A percentile compares a stretch with the other conserved stretches of the same genome.
phyloP scores from a whole-genome alignment of 2,888 invertebrate genomes.

The Diaprepes abbreviatus region DNA sequence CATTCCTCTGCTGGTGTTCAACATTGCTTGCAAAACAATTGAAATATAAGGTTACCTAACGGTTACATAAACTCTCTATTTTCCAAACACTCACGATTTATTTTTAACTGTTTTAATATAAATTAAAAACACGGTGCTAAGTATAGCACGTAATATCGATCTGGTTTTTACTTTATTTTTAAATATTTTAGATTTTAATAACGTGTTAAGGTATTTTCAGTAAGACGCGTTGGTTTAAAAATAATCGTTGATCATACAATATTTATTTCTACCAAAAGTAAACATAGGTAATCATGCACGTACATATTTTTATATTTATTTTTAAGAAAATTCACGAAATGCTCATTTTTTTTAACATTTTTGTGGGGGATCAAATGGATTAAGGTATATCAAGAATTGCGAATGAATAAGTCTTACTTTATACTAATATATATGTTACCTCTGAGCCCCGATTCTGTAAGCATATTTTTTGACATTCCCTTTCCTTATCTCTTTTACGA shows the following conservation, averaged over 20 bases:
- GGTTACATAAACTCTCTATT: background rate
- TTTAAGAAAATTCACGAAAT: no score
- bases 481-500: no score
- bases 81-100: conserved; percentile 19
- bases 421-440: no score
- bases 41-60: background rate
- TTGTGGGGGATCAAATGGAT: no score
- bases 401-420: no score
- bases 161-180: conserved; percentile 45
- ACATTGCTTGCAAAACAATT: no score
- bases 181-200: conserved; percentile 40
- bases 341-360: no score
- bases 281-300: background rate
- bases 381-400: no score
- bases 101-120: conserved; percentile 45
- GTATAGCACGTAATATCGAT: conserved; percentile 43
- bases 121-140: conserved; percentile 43
- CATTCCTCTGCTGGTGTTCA: no score
- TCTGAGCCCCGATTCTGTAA: no score
- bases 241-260: conserved; percentile 23
- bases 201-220: conserved; percentile 22
- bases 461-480: no score
- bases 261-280: background rate
- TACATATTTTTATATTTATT: no score
- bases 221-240: conserved; percentile 25